These are phyloP conservation scores for Zenarchopterus dispar DNA, from an alignment of 2,797 vertebrate genomes.

Conservation along the genomic window DNA sequence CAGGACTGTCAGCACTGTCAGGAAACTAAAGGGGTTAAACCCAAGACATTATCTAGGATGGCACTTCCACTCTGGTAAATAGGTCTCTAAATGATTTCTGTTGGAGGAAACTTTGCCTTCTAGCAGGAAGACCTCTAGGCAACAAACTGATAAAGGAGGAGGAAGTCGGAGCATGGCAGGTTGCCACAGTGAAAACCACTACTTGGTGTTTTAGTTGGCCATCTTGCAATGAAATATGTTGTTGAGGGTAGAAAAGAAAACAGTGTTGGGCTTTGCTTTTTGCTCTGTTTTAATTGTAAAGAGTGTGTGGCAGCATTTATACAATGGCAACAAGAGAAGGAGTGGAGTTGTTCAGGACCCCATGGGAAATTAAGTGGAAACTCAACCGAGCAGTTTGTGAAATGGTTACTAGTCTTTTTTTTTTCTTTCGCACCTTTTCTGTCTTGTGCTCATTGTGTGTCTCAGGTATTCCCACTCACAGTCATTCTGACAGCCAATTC, in stretches of 20 bases:
- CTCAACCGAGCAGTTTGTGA: slow-evolving; percentile 71
- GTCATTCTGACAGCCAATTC: slow-evolving; percentile 2
- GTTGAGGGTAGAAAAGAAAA: slow-evolving; percentile 28
- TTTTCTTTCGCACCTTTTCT: slow-evolving; percentile 2
- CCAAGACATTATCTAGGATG: slow-evolving; percentile 56
- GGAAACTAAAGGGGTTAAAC: slow-evolving; percentile 37
- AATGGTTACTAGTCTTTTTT: slow-evolving; percentile 41
- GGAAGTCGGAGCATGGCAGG: not conserved
- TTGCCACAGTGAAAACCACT: not conserved
- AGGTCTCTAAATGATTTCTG: slow-evolving; percentile 46
- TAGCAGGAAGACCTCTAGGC: slow-evolving; percentile 1
- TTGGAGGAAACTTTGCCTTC: slow-evolving; percentile 45
- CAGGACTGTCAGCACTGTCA: slow-evolving; percentile 48
- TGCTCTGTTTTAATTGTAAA: slow-evolving; percentile 52
- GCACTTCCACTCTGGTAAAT: slow-evolving; percentile 47
- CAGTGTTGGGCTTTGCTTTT: slow-evolving; percentile 2
- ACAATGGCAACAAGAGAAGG: slow-evolving; percentile 38
- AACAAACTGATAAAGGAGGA: slow-evolving; percentile 25
- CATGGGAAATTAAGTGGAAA: slow-evolving; percentile 76
- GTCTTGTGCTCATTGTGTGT: slow-evolving; percentile 12
- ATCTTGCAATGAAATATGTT: slow-evolving; percentile 4
- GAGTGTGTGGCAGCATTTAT: slow-evolving; percentile 42
- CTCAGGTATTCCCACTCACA: slow-evolving; percentile 12
- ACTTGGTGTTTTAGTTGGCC: slow-evolving; percentile 7
- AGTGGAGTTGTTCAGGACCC: slow-evolving; percentile 58